Percentiles rank a stretch among this genome's conserved stretches.
Evolutionary conservation across 30 jellyfish, hydroid and myxozoan genomes (phyloP).

Genomic region (Phacellophora camtschatica): DNA sequence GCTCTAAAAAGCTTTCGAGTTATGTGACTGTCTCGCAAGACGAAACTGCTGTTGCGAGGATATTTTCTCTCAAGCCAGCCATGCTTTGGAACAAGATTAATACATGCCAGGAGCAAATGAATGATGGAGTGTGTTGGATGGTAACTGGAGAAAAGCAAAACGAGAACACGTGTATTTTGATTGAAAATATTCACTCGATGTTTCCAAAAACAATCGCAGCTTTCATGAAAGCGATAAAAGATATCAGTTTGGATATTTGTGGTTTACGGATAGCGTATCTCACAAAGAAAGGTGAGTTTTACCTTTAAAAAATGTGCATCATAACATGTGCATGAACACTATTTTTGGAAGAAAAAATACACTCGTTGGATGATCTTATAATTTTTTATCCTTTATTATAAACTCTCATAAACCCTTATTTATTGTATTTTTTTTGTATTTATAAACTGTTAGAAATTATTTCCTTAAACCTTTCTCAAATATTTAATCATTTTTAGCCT

Average conservation of each 20-base stretch:
- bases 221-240: conserved; percentile 19
- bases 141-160: not conserved
- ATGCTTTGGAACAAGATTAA: conserved; percentile 20
- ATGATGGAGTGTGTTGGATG: conserved; percentile 12
- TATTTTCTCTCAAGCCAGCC: conserved; percentile 55
- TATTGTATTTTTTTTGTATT: too few relatives aligned
- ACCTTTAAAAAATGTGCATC: too few relatives aligned
- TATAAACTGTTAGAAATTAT: too few relatives aligned
- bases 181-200: conserved; percentile 34
- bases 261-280: conserved; percentile 56
- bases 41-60: conserved; percentile 55
- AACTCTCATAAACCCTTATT: too few relatives aligned
- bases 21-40: conserved; percentile 60
- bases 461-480: too few relatives aligned
- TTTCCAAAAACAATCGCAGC: conserved; percentile 34
- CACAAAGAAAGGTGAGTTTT: conserved; percentile 20
- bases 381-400: too few relatives aligned
- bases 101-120: not conserved
- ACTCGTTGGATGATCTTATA: too few relatives aligned
- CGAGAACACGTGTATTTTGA: conserved; percentile 39
- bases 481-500: too few relatives aligned
- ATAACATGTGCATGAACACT: too few relatives aligned
- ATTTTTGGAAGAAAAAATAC: too few relatives aligned
- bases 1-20: conserved; percentile 50
- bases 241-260: conserved; percentile 35